A percentile compares a stretch with the other conserved stretches of the same genome.
Evolutionary conservation across 2,113 vertebrate genomes (phyloP).

Genomic region (Cyprinodon tularosa): DNA sequence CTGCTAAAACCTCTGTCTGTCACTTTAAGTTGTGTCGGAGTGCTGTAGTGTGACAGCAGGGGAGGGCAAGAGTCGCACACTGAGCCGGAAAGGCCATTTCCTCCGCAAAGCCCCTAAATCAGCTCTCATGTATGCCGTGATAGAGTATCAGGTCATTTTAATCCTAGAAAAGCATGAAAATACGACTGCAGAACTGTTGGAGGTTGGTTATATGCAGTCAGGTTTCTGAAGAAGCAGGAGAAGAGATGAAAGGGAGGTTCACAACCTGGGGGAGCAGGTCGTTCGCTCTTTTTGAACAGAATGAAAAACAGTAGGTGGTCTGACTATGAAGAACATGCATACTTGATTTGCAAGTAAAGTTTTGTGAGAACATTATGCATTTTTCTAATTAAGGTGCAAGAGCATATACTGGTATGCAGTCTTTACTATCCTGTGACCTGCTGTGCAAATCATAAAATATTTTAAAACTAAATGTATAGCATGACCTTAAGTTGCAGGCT

Average conservation of each 20-base stretch:
- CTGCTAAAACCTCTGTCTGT: conserved; percentile 6
- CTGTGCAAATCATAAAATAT: neutral
- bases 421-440: neutral
- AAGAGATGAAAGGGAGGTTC: neutral
- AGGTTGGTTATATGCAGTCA: neutral
- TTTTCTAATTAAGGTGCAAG: conserved; percentile 26
- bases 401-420: neutral
- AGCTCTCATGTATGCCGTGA: neutral
- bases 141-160: neutral
- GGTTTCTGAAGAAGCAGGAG: neutral
- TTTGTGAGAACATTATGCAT: neutral
- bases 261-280: neutral
- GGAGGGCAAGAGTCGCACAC: neutral
- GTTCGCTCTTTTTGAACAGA: neutral
- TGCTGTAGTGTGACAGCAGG: conserved; percentile 13
- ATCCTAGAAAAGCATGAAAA: neutral
- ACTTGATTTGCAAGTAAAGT: neutral
- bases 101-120: neutral
- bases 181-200: neutral
- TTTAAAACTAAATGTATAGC: neutral
- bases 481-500: neutral
- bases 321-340: neutral
- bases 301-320: neutral
- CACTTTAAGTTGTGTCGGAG: conserved; percentile 2
- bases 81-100: neutral